Base-by-base conservation (phyloP, 2,797 vertebrate genomes). In the Rhynchonycteris naso region DNA sequence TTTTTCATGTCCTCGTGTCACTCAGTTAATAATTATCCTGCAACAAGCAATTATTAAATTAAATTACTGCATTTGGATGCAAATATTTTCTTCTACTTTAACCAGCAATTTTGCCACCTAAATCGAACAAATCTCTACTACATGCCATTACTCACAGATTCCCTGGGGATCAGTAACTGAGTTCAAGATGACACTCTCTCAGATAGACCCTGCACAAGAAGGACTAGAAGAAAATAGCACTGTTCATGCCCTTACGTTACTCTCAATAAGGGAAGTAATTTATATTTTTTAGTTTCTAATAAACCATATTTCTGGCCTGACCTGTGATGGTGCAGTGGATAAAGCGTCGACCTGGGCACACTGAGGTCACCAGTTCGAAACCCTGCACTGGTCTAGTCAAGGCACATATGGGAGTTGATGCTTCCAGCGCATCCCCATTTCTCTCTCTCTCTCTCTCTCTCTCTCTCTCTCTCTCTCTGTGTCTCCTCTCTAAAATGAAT, bases 1-100 rank as follows among this genome's bases (percentile, higher is more conserved):
- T 68, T 96, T 95, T 90, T 88, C 18, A 84, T 85, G 33, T 79
- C 38, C 47, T 92, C 30, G 74, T 18, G 78, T 52, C 18, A 61
- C 18, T 63, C 38, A 30, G 50, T 43, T 92, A 69, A 84, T 50
- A 88, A 71, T 59, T 84, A 85, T 84, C 18, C 12, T 83, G 74
- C 72, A 54, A 63, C 50, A 69, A 76, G 61, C 88, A 75, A 81
- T 84, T 68, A 90, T 50, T 86, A 79, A 78, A 58, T 87, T 90
- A 22, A 88, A 87, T 58, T 50, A 26, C 56, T 89, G 0, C 82
- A 79, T 47, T 89, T 86, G 74, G 8, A 88, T 18, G 75, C 75
- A 66, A 79, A 8, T 1, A 22, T 59, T 63, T 76, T 18, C 13
- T 18, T 72, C 52, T 1, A 52, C 58, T 43, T 89, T 88, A 58